Evolutionary conservation across 2,797 vertebrate genomes (phyloP).

Genomic region (Sparidentex hasta): DNA sequence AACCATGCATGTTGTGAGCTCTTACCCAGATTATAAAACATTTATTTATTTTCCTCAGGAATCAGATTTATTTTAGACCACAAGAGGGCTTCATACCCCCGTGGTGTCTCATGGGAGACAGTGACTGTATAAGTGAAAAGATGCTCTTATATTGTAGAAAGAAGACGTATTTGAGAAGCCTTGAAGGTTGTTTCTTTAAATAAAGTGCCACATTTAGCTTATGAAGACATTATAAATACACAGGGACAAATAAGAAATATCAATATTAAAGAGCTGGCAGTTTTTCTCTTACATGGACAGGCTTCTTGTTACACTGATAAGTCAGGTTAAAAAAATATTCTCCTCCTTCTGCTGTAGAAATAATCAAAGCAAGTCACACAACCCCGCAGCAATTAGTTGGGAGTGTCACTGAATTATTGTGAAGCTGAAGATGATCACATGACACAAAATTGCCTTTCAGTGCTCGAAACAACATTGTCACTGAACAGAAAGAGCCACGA

Average conservation of each 20-base stretch:
- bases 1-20: background rate
- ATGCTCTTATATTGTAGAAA: background rate
- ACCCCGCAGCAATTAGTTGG: background rate
- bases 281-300: background rate
- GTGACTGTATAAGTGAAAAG: background rate
- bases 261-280: background rate
- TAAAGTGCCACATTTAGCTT: background rate
- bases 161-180: background rate
- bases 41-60: background rate
- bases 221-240: background rate
- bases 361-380: background rate
- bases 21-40: constrained; percentile 9
- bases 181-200: background rate
- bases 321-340: background rate
- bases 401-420: background rate
- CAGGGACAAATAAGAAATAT: background rate
- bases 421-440: background rate
- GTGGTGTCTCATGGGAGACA: constrained; percentile 27
- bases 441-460: background rate
- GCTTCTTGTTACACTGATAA: background rate
- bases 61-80: constrained; percentile 46
- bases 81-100: constrained; percentile 74
- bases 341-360: background rate
- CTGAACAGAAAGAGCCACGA: background rate
- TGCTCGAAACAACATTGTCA: background rate